These are phyloP conservation scores for Varecia variegata DNA, from an alignment of 2,797 vertebrate genomes.

Conservation along the genomic window DNA sequence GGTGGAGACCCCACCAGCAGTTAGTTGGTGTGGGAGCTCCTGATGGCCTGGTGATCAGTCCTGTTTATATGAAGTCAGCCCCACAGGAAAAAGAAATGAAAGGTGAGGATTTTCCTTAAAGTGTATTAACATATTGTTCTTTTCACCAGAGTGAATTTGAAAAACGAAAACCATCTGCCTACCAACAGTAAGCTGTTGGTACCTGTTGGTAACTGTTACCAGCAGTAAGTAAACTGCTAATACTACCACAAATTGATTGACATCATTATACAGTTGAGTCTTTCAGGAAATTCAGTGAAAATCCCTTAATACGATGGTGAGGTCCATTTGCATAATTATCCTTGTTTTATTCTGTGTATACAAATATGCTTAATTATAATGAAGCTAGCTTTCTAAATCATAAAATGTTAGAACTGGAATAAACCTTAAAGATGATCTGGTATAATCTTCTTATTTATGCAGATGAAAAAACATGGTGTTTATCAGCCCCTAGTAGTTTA, in stretches of 20 bases:
- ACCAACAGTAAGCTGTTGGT: background rate
- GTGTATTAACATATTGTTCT: background rate
- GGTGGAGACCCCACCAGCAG: background rate
- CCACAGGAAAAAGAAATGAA: background rate
- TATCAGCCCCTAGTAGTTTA: background rate
- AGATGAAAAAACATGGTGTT: background rate
- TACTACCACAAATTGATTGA: background rate
- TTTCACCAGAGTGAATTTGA: background rate
- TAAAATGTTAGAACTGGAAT: background rate
- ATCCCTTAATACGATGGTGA: background rate
- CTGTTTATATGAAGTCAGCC: background rate
- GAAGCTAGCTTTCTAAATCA: background rate
- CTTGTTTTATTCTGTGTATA: conserved; percentile 12
- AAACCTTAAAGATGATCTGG: background rate
- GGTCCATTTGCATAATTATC: background rate
- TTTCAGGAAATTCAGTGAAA: background rate
- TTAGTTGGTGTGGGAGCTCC: background rate
- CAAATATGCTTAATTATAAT: background rate
- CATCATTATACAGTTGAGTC: background rate
- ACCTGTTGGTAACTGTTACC: too few species aligned
- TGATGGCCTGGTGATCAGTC: background rate
- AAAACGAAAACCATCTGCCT: background rate
- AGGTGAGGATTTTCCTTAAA: background rate
- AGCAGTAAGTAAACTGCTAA: background rate
- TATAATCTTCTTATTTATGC: background rate